These are phyloP conservation scores for Sinocyclocheilus maitianheensis DNA, from an alignment of 2,113 vertebrate species.

Conservation along the genomic window DNA sequence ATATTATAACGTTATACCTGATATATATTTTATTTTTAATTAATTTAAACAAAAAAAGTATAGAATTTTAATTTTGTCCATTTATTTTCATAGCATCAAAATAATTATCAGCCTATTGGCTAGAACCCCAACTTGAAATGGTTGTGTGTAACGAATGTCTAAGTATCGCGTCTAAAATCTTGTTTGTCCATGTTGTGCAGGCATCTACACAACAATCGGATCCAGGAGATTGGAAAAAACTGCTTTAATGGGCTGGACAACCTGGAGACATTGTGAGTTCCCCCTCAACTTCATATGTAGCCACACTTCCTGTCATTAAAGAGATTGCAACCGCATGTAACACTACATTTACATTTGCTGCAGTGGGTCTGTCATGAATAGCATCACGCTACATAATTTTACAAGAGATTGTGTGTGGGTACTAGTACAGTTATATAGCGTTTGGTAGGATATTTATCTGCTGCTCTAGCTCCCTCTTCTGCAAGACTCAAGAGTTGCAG, in stretches of 20 bases:
- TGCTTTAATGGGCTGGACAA: constrained; percentile 92
- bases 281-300: constrained; percentile 5
- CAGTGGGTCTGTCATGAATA: neutral
- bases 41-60: no score
- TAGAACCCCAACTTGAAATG: no score
- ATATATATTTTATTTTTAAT: no score
- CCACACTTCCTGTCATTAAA: neutral
- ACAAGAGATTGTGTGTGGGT: neutral
- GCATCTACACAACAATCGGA: constrained; percentile 98
- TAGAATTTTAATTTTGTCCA: no score
- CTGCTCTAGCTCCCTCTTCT: constrained; percentile 45
- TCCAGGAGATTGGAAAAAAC: constrained; percentile 85
- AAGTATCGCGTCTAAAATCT: neutral
- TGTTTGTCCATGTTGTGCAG: constrained; percentile 68
- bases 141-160: neutral
- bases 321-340: neutral
- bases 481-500: neutral
- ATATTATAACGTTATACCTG: no score
- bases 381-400: neutral
- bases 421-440: neutral
- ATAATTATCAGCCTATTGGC: no score
- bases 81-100: no score
- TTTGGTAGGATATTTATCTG: neutral
- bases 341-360: neutral
- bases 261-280: constrained; percentile 96